Evolutionary conservation across 2,797 vertebrate genomes (phyloP).

Genomic region (Manis javanica): DNA sequence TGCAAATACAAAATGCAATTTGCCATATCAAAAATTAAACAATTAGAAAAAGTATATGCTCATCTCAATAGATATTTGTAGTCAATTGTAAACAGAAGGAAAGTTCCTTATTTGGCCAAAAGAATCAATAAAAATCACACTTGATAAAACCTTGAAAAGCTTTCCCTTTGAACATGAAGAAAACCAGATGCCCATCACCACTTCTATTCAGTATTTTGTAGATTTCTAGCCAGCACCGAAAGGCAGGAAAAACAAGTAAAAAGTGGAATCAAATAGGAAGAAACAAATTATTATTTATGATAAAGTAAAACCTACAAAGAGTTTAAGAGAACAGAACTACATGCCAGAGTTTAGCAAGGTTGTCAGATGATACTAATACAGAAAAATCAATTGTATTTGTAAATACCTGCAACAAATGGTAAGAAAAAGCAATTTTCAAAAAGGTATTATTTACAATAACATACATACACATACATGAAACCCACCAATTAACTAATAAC

Average conservation of each 20-base stretch:
- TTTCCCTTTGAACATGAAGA: background rate
- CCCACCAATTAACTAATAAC: background rate
- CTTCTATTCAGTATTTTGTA: background rate
- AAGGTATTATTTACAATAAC: background rate
- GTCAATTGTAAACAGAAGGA: background rate
- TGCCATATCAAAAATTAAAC: background rate
- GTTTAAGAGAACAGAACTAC: background rate
- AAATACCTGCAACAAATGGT: background rate
- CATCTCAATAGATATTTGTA: background rate
- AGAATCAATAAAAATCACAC: background rate
- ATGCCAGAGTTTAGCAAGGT: background rate
- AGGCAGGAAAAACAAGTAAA: background rate
- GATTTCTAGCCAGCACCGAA: background rate
- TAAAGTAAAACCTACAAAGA: background rate
- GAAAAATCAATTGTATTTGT: background rate
- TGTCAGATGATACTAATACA: background rate
- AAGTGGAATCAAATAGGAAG: background rate
- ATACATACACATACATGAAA: background rate
- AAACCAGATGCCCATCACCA: background rate
- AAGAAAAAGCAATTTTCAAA: background rate
- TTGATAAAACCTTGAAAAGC: background rate
- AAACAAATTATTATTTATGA: background rate
- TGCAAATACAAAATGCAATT: slow-evolving; percentile 2
- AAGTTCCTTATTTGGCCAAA: background rate
- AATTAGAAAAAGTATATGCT: background rate